Conservation (phyloP, 2,888 invertebrate species). For the Caenorhabditis zanzibari region DNA sequence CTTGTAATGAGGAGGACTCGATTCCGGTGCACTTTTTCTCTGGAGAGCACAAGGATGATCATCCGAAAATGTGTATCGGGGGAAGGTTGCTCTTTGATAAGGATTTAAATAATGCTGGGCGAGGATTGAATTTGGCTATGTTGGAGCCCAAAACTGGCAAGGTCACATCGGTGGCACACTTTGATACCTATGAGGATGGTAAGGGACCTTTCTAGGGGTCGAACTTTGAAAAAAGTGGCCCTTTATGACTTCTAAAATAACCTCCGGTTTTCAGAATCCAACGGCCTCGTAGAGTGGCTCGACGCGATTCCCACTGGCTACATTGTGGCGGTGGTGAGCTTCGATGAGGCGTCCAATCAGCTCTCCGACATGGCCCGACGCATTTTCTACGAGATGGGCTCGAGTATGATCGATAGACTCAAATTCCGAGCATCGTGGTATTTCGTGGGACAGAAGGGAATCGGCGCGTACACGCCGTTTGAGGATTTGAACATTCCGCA, state of each 20-base stretch:
- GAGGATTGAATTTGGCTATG: constrained; percentile 86
- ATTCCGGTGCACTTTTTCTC: constrained; percentile 73
- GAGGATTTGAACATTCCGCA: constrained; percentile 84
- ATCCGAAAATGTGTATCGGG: constrained; percentile 86
- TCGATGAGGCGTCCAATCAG: constrained; percentile 86
- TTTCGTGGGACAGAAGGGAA: constrained; percentile 83
- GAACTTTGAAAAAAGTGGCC: neutral
- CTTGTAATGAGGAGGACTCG: constrained; percentile 63
- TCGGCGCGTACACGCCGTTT: constrained; percentile 85
- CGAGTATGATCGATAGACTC: constrained; percentile 86
- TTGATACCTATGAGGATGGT: constrained; percentile 86
- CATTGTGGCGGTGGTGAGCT: constrained; percentile 85
- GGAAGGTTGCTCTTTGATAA: constrained; percentile 83
- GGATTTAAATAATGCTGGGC: constrained; percentile 85
- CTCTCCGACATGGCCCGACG: constrained; percentile 85
- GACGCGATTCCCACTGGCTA: constrained; percentile 84
- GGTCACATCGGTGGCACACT: constrained; percentile 85
- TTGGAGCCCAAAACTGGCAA: constrained; percentile 85
- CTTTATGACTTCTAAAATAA: too few relatives aligned
- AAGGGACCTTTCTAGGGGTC: neutral
- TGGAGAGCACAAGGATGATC: constrained; percentile 85
- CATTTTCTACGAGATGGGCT: constrained; percentile 85
- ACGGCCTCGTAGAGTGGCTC: constrained; percentile 84
- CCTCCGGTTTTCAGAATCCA: constrained; percentile 84
- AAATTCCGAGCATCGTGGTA: constrained; percentile 86